Evolutionary conservation across 2,888 invertebrate species (phyloP), one percentile per base, ranked within the genome.

Genomic region (Belgica antarctica): DNA sequence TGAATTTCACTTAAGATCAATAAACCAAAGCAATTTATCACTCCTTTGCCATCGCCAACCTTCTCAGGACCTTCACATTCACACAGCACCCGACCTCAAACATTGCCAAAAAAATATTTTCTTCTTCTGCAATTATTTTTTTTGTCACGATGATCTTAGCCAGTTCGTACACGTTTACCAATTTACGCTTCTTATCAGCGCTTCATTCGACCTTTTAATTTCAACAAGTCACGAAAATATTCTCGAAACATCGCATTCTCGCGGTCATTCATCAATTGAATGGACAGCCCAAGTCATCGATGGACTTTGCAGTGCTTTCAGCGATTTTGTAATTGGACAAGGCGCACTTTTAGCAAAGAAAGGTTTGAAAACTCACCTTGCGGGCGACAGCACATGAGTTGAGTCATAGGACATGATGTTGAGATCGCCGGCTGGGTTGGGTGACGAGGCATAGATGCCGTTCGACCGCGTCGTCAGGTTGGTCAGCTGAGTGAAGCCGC

Each of bases 401-500:
- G 68, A 57, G 27, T 68, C 68, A 46, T 70, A 70, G 22, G 22
- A 24, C 4, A 31, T n/a, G 24, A 70, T 8, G 15, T 19, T 31
- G 19, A 10, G 19, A 17, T 70, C 70, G 10, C 4, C 10, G 0
- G 15, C 68, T 27, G 59, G 1, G 34, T 31, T 34, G 1, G 70
- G 70, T 24, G 70, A 70, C 12, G 70, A 17, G 36, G 59, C 7
- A 52, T 71, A 72, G n/a, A 72, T 69, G 36, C 62, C 68, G 47
- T 70, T 71, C 8, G 22, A 1, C 17, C 73, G 69, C 24, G 71
- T 71, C 1, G 72, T 72, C 2, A 77, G 76, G 72, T 74, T 79
- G 19, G 77, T 79, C 46, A 80, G 72, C 72, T 80, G 80, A 4
- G 81, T 80, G 69, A 79, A 80, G 70, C 27, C 79, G 1, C 76